Evolutionary conservation across 2,113 vertebrate genomes (phyloP), one percentile per base, ranked within the genome.

Genomic region (Empidonax traillii): DNA sequence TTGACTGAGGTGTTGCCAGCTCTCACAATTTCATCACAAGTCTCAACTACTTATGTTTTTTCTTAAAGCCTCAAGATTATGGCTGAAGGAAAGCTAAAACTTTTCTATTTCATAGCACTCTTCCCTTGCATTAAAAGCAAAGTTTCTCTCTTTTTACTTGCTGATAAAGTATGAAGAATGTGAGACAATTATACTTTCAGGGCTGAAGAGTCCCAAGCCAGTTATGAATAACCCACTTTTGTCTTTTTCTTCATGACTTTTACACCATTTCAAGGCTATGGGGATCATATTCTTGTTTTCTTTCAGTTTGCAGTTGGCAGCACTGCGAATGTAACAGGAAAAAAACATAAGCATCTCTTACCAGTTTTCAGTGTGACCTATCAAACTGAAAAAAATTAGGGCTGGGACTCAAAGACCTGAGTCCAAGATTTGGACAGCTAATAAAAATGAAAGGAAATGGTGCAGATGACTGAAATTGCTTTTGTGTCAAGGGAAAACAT

Each of bases 21-120:
- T 82, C 66, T 95, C 61, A 85, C 31, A 81, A 82, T 91, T 89
- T 86, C 91, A 80, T 88, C 82, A 53, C 44, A 69, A 80, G 25
- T 31, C 46, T 94, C 41, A 63, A 71, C 47, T 49, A 35, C 39
- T 84, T 89, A 41, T 6, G 9, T 47, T 72, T 85, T 90, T 89
- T 55, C 68, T 90, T 92, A 75, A 89, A 93, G 52, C 49, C 53
- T 84, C 17, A 61, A 75, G 35, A 72, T 78, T 85, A 55, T 81
- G 59, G 18, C 52, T 72, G 47, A 56, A n/a, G 69, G 59, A 78
- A 84, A 85, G 47, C 35, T n/a, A 52, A 77, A 93, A 74, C 12
- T 85, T 86, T 91, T 39, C 46, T 67, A n/a, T 89, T 85, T 75
- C 25, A 8, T 23, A n/a, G 67, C 27, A 87, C 72, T 78, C 49